Conservation (phyloP, 2,797 vertebrate genomes). For the Malacoraja senta region DNA sequence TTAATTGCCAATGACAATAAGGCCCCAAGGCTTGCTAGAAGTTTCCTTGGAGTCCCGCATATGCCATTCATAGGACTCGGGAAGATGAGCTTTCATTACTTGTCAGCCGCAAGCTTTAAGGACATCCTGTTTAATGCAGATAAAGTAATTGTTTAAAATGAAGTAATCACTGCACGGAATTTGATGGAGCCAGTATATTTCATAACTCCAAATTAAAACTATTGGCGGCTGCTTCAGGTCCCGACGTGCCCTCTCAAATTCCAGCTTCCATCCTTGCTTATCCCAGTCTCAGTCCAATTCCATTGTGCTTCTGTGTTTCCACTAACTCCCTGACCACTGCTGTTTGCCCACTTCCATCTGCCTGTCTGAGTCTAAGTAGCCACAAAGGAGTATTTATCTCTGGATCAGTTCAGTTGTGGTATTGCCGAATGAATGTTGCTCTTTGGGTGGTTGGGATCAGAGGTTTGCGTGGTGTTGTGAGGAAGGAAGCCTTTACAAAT, state of each 20-base stretch:
- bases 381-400: neutral
- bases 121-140: no score
- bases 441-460: no score
- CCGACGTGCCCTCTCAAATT: neutral
- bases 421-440: no score
- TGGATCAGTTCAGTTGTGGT: neutral
- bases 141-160: constrained; percentile 4
- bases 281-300: neutral
- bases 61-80: neutral
- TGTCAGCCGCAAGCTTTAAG: no score
- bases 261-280: neutral
- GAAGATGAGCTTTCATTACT: neutral
- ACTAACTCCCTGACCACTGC: neutral
- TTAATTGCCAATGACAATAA: neutral
- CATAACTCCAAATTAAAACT: neutral
- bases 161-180: neutral
- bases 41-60: neutral
- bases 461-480: no score
- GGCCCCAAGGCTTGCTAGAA: neutral
- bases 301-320: neutral
- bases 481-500: no score
- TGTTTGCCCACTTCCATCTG: neutral
- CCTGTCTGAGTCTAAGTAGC: neutral
- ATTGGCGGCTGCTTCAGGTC: neutral
- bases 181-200: neutral